Evolutionary conservation across 1,140 invertebrate genomes (phyloP), one percentile per base, ranked within the genome.

Genomic region (Temnothorax longispinosus): DNA sequence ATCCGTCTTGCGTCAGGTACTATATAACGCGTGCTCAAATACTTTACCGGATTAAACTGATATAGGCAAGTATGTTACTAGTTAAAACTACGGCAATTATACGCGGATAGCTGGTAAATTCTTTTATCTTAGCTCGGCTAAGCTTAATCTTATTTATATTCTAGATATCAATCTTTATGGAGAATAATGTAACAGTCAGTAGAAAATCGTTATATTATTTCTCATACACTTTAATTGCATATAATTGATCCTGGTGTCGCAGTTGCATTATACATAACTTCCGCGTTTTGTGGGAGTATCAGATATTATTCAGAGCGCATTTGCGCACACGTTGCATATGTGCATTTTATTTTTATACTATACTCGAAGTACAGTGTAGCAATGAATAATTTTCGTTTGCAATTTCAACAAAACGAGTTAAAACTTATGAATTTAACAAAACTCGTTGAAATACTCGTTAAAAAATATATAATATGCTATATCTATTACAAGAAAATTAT

Each of bases 31-130:
- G 56, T 56, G 18, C 21, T 72, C 81, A 76, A 89, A 88, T 85
- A 65, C 76, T 74, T 88, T 89, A 89, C 87, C 65, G 81, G 87
- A 88, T 89, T 71, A 72, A 89, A 89, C 87, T 86, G 87, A 88
- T 88, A 60, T 52, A 4, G 13, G 50, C 81, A 56, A 65, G 81
- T 64, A 11, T 41, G 10, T 89, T 74, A 88, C 69, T 27, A 38
- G 65, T 15, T 64, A 60, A 72, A 88, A 69, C 8, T 64, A 65
- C 6, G 11, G 64, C 15, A n/a, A 72, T 75, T 27, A 35, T 71
- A 0, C 21, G 18, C 6, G 13, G 52, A 8, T 47, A 47, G 2
- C 8, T 21, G 35, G 8, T 18, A 56, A 71, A 44, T 81, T 15
- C 35, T 21, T 44, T 81, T 44, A 27, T n/a, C 10, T 18, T 50